These are phyloP conservation scores for Adineta ricciae DNA, from an alignment of 2,888 invertebrate genomes.

Conservation along the genomic window DNA sequence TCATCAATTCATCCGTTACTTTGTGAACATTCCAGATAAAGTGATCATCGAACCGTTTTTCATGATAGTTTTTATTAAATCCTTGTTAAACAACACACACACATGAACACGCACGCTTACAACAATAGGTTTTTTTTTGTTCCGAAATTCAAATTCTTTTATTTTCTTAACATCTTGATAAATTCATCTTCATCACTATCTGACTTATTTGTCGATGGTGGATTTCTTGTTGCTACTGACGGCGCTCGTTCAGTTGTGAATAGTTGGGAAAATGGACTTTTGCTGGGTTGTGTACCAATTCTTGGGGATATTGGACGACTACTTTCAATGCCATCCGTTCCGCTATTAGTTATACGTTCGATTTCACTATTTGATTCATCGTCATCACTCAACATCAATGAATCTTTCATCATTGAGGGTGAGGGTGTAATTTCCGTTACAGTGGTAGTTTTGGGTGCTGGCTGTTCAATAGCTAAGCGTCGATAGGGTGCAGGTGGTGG, in stretches of 20 bases:
- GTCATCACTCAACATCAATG: neutral
- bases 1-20: neutral
- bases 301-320: neutral
- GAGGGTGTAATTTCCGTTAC: neutral
- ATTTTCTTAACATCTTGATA: neutral
- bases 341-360: neutral
- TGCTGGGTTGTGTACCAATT: neutral
- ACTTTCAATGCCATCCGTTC: neutral
- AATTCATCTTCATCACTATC: slow-evolving; percentile 9
- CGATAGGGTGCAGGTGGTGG: neutral
- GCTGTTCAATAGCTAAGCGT: neutral
- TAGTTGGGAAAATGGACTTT: neutral
- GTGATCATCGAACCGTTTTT: neutral
- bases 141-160: neutral
- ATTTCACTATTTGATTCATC: slow-evolving; percentile 1
- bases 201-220: slow-evolving; percentile 4
- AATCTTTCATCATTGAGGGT: neutral
- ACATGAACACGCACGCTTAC: neutral
- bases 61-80: neutral
- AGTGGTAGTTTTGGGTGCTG: neutral
- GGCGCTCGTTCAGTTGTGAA: neutral
- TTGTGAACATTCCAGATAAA: neutral
- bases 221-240: neutral
- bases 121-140: neutral
- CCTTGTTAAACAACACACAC: neutral